Percentiles rank a stretch among this genome's conserved stretches.
These are phyloP conservation scores for Boloria selene DNA, from an alignment of 2,888 invertebrate genomes.

Conservation along the genomic window DNA sequence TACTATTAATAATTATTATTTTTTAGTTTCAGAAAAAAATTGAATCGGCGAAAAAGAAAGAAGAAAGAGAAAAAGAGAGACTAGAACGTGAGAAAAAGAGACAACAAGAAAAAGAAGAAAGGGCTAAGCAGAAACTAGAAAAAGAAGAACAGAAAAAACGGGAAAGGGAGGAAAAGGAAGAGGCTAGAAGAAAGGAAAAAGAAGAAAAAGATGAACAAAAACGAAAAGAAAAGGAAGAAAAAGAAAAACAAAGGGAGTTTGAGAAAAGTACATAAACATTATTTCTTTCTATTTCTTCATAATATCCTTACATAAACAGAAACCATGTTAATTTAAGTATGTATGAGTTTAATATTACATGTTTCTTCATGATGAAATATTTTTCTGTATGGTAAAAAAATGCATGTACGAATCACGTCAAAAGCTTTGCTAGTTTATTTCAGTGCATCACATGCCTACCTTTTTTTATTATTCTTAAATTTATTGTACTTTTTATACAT, in stretches of 20 bases:
- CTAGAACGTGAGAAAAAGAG: conserved; percentile 70
- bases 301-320: no score
- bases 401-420: no score
- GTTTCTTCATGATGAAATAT: no score
- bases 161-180: conserved; percentile 74
- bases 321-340: no score
- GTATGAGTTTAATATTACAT: no score
- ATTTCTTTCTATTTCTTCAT: no score
- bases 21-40: conserved; percentile 80
- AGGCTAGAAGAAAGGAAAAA: conserved; percentile 67
- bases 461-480: no score
- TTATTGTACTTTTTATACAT: neutral
- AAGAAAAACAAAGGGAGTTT: conserved; percentile 79
- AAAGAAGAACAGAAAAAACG: conserved; percentile 67
- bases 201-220: conserved; percentile 81
- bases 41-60: conserved; percentile 81
- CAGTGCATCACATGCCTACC: no score
- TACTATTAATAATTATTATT: neutral
- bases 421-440: no score
- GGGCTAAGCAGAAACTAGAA: conserved; percentile 69
- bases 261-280: conserved; percentile 71
- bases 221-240: conserved; percentile 78
- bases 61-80: conserved; percentile 79
- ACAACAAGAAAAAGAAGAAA: conserved; percentile 75
- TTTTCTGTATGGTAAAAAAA: no score